Conservation (phyloP, 1,140 invertebrate genomes). For the Lepidurus apus region DNA sequence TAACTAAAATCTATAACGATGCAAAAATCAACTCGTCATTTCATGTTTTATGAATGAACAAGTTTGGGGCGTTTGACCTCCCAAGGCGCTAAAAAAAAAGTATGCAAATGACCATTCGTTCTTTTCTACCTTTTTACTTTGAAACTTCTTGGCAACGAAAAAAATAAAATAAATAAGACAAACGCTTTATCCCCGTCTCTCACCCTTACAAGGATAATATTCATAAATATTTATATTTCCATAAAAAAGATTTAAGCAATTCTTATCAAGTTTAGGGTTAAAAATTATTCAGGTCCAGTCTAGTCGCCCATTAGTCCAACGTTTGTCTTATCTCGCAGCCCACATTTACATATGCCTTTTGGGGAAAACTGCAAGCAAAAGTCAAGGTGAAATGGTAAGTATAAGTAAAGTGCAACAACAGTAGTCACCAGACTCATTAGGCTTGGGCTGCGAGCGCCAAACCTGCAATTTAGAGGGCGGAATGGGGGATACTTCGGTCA, state of each 20-base stretch:
- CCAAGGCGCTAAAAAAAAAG: not conserved
- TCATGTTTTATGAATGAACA: conserved; percentile 19
- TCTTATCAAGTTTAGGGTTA: not conserved
- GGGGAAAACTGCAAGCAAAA: not conserved
- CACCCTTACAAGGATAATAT: not conserved
- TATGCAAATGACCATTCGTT: not conserved
- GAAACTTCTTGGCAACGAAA: not conserved
- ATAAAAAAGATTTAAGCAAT: not conserved
- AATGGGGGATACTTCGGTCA: not conserved
- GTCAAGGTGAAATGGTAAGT: not conserved
- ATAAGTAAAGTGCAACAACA: conserved; percentile 19
- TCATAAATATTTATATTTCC: conserved; percentile 15
- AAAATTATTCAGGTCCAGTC: not conserved
- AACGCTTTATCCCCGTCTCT: not conserved
- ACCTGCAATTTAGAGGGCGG: not conserved
- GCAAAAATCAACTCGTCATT: not conserved
- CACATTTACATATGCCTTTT: not conserved
- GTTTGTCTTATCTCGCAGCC: not conserved
- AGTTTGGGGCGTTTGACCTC: conserved; percentile 4
- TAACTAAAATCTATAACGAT: not conserved
- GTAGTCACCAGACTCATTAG: conserved; percentile 15
- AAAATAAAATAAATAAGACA: not conserved
- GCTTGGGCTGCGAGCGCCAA: not conserved
- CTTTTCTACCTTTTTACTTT: not conserved
- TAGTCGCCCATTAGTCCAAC: not conserved